These are phyloP conservation scores for Drosophila sp. DNA, from an alignment of 1,140 invertebrate genomes.

Conservation along the genomic window DNA sequence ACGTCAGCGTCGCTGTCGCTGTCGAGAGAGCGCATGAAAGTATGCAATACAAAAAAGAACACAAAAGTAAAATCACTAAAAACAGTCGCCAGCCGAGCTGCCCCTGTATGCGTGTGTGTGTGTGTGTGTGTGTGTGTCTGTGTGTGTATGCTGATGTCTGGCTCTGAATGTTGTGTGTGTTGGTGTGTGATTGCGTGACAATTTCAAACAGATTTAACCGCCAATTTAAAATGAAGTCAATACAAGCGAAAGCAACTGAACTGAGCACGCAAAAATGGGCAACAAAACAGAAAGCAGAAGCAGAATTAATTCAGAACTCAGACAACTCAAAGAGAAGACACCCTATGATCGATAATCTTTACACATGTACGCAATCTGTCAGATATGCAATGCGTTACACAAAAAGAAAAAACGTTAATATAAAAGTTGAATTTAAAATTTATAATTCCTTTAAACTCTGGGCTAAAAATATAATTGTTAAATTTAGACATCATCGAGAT, in stretches of 20 bases:
- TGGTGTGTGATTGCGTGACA: conserved; percentile 77
- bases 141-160: conserved; percentile 45
- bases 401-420: too few relatives aligned
- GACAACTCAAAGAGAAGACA: background rate
- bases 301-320: too few relatives aligned
- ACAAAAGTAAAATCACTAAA: conserved; percentile 80
- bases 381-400: background rate
- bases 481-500: too few relatives aligned
- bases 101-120: conserved; percentile 21
- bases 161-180: conserved; percentile 36
- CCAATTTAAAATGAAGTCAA: conserved; percentile 84
- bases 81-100: conserved; percentile 59
- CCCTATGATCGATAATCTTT: background rate
- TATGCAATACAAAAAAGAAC: conserved; percentile 68
- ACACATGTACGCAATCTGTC: background rate
- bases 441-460: too few relatives aligned
- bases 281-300: conserved; percentile 27
- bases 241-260: conserved; percentile 63
- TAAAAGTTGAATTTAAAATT: too few relatives aligned
- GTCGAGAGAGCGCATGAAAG: conserved; percentile 66
- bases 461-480: too few relatives aligned
- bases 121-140: conserved; percentile 26
- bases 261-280: conserved; percentile 42
- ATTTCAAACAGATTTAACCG: conserved; percentile 84
- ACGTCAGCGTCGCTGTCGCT: conserved; percentile 26